phyloP scores from a whole-genome alignment of 2,113 vertebrate species.

The Corvus cornix region DNA sequence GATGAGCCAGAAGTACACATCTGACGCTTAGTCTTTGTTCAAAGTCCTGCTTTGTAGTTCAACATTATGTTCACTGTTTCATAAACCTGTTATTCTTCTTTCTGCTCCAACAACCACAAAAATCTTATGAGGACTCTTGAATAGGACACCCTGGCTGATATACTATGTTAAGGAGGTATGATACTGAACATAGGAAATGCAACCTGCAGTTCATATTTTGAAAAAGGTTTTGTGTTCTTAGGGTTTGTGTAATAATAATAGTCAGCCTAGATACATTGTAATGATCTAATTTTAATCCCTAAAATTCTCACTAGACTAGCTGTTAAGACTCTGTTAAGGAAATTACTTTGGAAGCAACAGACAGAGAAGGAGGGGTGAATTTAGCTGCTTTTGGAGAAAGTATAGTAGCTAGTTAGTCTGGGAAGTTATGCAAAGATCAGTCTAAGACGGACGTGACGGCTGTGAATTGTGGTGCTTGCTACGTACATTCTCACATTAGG shows the following conservation, averaged over 20 bases:
- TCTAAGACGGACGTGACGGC: not conserved
- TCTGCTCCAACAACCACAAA: not conserved
- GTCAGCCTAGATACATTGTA: not conserved
- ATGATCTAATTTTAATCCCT: not conserved
- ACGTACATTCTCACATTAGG: not conserved
- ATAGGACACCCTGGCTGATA: not conserved
- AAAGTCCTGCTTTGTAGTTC: not conserved
- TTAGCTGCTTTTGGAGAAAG: not conserved
- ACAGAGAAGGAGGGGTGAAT: not conserved
- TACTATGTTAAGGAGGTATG: not conserved
- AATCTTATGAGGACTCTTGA: not conserved
- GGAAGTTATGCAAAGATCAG: not conserved
- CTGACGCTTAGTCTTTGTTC: not conserved
- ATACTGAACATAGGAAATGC: not conserved
- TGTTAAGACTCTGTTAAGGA: not conserved
- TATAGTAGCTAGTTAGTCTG: not conserved
- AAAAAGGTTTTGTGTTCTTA: not conserved
- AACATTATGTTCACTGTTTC: not conserved
- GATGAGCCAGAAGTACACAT: not conserved
- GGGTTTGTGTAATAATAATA: not conserved
- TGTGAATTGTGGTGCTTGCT: not conserved
- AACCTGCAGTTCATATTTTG: not conserved
- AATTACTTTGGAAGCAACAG: not conserved
- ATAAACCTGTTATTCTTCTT: not conserved
- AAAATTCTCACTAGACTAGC: not conserved